Evolutionary conservation across 1,140 invertebrate species (phyloP).

Genomic region (Proales similis): DNA sequence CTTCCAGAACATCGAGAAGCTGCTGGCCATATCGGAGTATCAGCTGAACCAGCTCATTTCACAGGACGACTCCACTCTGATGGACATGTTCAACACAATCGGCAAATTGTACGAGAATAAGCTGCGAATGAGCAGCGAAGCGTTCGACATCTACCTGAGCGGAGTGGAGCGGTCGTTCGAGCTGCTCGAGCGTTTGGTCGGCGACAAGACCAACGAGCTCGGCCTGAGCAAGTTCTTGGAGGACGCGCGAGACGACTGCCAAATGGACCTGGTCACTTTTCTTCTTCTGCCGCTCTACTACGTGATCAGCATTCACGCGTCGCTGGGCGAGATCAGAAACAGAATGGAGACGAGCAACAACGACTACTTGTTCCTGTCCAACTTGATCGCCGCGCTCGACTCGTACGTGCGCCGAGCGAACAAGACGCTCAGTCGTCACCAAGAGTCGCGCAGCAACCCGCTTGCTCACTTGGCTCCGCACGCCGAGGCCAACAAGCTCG

Average conservation of each 20-base stretch:
- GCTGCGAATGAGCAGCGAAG: constrained; percentile 31
- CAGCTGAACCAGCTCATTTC: constrained; percentile 30
- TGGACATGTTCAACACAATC: constrained; percentile 36
- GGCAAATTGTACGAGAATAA: constrained; percentile 37
- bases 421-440: no score
- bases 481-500: not conserved
- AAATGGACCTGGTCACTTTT: constrained; percentile 34
- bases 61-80: constrained; percentile 25
- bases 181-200: constrained; percentile 1
- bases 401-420: not conserved
- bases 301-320: constrained; percentile 2
- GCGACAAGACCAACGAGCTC: no score
- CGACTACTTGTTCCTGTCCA: constrained; percentile 27
- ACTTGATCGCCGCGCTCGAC: not conserved
- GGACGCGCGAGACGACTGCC: constrained; percentile 8
- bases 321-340: constrained; percentile 17
- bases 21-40: constrained; percentile 27
- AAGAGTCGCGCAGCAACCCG: no score
- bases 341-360: constrained; percentile 1
- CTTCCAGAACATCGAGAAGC: constrained; percentile 35
- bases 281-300: constrained; percentile 18
- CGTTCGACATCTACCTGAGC: constrained; percentile 32
- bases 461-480: no score
- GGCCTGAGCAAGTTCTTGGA: not conserved
- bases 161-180: constrained; percentile 5